These are phyloP conservation scores for Onychomys torridus DNA, from an alignment of 2,797 vertebrate genomes.

Conservation along the genomic window DNA sequence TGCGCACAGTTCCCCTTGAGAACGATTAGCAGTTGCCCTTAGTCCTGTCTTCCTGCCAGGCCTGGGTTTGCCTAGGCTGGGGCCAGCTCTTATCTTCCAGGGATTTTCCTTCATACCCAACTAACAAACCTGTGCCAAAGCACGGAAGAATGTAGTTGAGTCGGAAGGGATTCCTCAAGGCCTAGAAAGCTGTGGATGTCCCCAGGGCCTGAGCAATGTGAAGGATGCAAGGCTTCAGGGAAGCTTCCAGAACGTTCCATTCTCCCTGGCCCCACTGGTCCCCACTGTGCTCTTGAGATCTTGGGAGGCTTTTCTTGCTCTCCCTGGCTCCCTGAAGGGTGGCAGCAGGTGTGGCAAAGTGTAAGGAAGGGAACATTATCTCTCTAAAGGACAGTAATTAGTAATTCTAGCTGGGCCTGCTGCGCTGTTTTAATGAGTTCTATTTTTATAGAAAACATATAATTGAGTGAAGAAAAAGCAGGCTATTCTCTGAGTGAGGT, in stretches of 20 bases:
- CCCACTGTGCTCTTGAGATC: fast-evolving
- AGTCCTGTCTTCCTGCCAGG: background rate
- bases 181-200: background rate
- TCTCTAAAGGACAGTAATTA: constrained; percentile 76
- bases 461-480: constrained; percentile 73
- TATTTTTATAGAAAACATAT: constrained; percentile 81
- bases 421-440: constrained; percentile 76
- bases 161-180: background rate
- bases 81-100: background rate
- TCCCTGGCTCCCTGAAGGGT: background rate
- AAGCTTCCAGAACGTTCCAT: fast-evolving
- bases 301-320: background rate
- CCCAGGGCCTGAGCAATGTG: constrained; percentile 29
- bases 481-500: constrained; percentile 69
- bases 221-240: background rate
- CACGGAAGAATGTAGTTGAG: background rate
- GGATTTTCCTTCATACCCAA: background rate
- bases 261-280: background rate
- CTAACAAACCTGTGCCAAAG: background rate
- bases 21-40: background rate
- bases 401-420: constrained; percentile 63
- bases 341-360: background rate
- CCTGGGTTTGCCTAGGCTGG: background rate
- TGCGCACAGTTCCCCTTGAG: fast-evolving
- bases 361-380: constrained; percentile 56